phyloP scores from a whole-genome alignment of 92 coral and sea anemone genomes.

The Siderastrea siderea region DNA sequence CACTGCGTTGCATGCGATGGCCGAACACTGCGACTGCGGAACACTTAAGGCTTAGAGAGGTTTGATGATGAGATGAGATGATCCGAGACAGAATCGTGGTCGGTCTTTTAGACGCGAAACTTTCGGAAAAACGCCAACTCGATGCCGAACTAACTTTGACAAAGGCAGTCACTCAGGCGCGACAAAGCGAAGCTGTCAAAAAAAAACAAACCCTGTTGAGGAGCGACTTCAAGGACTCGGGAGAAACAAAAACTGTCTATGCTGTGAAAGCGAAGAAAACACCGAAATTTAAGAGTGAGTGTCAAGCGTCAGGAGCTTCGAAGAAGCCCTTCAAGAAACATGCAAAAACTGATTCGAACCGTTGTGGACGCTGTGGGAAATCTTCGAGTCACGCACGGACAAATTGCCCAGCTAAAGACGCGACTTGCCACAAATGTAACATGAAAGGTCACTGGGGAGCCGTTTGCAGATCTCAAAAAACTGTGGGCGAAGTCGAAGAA shows the following conservation, averaged over 20 bases:
- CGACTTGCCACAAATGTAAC: conserved; percentile 10
- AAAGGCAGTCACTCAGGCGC: conserved; percentile 52
- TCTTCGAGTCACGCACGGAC: background rate
- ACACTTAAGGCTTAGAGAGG: conserved; percentile 36
- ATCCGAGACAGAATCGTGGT: conserved; percentile 69
- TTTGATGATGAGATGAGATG: too few relatives aligned
- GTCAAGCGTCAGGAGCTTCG: background rate
- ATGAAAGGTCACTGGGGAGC: too few relatives aligned
- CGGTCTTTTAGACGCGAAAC: conserved; percentile 36
- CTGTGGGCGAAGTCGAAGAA: conserved; percentile 21
- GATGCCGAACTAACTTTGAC: background rate
- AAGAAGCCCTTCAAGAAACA: too few relatives aligned
- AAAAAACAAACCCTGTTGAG: conserved; percentile 50
- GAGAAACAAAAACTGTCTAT: background rate
- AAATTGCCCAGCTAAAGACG: conserved; percentile 61
- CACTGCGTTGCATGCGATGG: conserved; percentile 37
- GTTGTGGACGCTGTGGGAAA: too few relatives aligned
- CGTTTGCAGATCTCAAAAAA: background rate
- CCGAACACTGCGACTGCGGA: conserved; percentile 54
- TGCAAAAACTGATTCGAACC: too few relatives aligned
- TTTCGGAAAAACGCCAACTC: too few relatives aligned
- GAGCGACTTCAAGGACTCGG: background rate
- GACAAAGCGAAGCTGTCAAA: conserved; percentile 48
- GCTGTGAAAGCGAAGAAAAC: conserved; percentile 29
- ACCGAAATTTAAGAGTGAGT: background rate